phyloP scores from a whole-genome alignment of 2,888 invertebrate species.

The Eubasilissa splendida region DNA sequence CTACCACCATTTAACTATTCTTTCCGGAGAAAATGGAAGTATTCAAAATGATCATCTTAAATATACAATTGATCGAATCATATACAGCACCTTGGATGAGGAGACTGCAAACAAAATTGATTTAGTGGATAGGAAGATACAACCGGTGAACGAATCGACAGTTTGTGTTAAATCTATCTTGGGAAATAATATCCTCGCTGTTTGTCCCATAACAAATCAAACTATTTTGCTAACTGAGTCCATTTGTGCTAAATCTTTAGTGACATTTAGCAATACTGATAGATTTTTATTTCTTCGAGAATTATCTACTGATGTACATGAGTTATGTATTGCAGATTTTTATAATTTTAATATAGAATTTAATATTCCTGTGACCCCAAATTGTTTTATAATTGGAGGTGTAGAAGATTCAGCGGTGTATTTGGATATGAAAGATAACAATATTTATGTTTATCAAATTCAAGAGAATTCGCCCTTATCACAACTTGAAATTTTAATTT shows the following conservation, averaged over 20 bases:
- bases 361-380: conserved; percentile 44
- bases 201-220: conserved; percentile 55
- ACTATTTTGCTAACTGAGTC: conserved; percentile 29
- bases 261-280: conserved; percentile 49
- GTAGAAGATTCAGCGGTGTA: conserved; percentile 52
- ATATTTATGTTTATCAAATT: conserved; percentile 53
- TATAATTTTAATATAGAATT: conserved; percentile 40
- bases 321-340: conserved; percentile 47
- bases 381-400: conserved; percentile 53
- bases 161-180: conserved; percentile 45
- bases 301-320: not conserved
- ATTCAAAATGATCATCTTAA: conserved; percentile 23
- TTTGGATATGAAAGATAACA: conserved; percentile 52
- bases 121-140: conserved; percentile 38
- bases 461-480: conserved; percentile 57
- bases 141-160: conserved; percentile 41
- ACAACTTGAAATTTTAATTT: conserved; percentile 55
- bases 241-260: conserved; percentile 17
- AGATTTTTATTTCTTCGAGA: conserved; percentile 45
- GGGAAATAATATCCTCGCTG: conserved; percentile 31
- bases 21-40: conserved; percentile 12
- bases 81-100: conserved; percentile 35
- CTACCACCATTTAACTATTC: conserved; percentile 34
- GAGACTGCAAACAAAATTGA: conserved; percentile 37
- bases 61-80: conserved; percentile 33